Conservation (phyloP, 2,797 vertebrate genomes). For the Clarias laeviceps region DNA sequence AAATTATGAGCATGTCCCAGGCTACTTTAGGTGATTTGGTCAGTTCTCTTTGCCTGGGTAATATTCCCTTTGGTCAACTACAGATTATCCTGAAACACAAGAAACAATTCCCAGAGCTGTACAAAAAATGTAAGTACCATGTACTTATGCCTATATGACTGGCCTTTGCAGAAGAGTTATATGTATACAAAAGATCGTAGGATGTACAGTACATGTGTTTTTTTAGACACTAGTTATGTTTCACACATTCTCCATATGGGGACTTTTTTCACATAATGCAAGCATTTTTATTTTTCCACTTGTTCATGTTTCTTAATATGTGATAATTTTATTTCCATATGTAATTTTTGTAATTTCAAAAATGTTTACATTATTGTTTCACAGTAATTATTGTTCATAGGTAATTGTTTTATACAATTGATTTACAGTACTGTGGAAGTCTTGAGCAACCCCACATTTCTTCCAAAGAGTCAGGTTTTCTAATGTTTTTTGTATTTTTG, state of each 20-base stretch:
- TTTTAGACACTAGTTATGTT: not conserved
- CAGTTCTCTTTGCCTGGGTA: constrained; percentile 64
- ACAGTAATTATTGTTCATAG: not conserved
- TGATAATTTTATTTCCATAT: not conserved
- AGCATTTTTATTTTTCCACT: not conserved
- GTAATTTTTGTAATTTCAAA: not conserved
- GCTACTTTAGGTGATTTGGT: constrained; percentile 56
- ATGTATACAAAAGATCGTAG: not conserved
- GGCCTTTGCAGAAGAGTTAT: not conserved
- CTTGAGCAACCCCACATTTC: too few relatives aligned
- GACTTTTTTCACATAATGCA: not conserved
- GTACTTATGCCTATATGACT: not conserved
- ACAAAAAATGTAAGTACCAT: constrained; percentile 66
- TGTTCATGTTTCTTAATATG: too few relatives aligned
- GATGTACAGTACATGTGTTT: not conserved
- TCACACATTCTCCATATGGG: not conserved
- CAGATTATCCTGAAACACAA: constrained; percentile 62
- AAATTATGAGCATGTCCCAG: constrained; percentile 56
- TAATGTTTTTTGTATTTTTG: not conserved
- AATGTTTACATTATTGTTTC: not conserved
- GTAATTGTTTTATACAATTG: not conserved
- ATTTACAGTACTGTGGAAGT: not conserved
- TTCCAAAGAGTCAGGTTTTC: too few relatives aligned
- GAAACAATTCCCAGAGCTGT: constrained; percentile 65
- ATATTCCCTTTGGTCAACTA: constrained; percentile 63